Conservation (phyloP, 2,888 invertebrate species). For the Arrhopalites spinosus region DNA sequence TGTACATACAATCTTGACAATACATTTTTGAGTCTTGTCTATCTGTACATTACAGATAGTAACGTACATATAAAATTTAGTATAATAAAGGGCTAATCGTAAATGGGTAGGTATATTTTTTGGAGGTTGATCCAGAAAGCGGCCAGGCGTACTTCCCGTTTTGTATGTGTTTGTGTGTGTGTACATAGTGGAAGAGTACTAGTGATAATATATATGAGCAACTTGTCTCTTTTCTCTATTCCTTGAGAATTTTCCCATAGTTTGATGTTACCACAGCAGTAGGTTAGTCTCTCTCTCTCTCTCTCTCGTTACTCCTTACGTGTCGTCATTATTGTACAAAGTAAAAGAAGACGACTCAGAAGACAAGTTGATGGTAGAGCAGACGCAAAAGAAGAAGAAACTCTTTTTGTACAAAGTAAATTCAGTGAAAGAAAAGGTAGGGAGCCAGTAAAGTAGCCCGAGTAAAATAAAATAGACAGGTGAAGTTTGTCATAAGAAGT, state of each 20-base stretch:
- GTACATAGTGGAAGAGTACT: neutral
- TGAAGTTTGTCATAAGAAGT: slow-evolving; percentile 26
- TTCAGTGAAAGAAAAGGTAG: slow-evolving; percentile 17
- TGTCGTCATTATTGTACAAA: no score
- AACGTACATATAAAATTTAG: neutral
- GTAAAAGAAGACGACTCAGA: no score
- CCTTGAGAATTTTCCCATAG: slow-evolving; percentile 51
- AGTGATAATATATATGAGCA: slow-evolving; percentile 10
- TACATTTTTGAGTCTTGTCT: no score
- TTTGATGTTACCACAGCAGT: slow-evolving; percentile 34
- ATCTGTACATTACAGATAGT: no score
- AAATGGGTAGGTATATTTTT: slow-evolving; percentile 13
- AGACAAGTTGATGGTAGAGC: no score
- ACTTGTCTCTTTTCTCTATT: slow-evolving; percentile 23
- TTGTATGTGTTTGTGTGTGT: slow-evolving; percentile 12
- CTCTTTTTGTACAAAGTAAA: slow-evolving; percentile 7
- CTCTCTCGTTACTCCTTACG: no score
- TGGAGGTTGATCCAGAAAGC: slow-evolving; percentile 41
- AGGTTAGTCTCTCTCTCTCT: no score
- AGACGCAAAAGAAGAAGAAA: slow-evolving; percentile 10
- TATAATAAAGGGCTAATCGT: slow-evolving; percentile 18
- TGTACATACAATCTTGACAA: no score
- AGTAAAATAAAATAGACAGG: slow-evolving; percentile 28
- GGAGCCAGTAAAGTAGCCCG: slow-evolving; percentile 25
- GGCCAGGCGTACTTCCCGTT: slow-evolving; percentile 52